Conservation (phyloP, 2,113 vertebrate species). For the Paramormyrops kingsleyae region DNA sequence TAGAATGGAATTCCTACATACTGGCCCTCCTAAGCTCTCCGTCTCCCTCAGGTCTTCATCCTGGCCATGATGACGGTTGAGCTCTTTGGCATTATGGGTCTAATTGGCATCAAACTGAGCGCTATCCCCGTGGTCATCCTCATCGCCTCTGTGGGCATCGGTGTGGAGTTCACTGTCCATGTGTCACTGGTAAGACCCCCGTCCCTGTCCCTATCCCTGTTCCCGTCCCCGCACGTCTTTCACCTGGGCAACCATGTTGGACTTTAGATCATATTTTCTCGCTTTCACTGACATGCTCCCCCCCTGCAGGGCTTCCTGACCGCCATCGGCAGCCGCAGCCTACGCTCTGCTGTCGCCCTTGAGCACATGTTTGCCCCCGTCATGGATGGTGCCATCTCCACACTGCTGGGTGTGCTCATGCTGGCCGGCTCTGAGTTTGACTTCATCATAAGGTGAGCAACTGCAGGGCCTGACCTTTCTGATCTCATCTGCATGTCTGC, state of each 20-base stretch:
- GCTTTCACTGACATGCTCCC: not conserved
- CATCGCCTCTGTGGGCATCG: slow-evolving; percentile 93
- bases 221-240: too few relatives aligned
- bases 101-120: slow-evolving; percentile 95
- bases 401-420: slow-evolving; percentile 71
- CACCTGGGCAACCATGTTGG: not conserved
- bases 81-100: slow-evolving; percentile 97
- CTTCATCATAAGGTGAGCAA: slow-evolving; percentile 91
- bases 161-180: slow-evolving; percentile 95
- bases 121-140: slow-evolving; percentile 96
- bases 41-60: slow-evolving; percentile 73
- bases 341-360: slow-evolving; percentile 79
- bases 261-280: not conserved
- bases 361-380: slow-evolving; percentile 97
- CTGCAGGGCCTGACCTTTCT: slow-evolving; percentile 42
- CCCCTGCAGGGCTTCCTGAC: slow-evolving; percentile 83
- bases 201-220: too few relatives aligned
- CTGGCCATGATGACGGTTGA: slow-evolving; percentile 94
- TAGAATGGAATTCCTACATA: slow-evolving; percentile 5
- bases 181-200: slow-evolving; percentile 77
- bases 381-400: slow-evolving; percentile 69
- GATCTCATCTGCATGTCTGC: not conserved
- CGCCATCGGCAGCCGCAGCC: slow-evolving; percentile 87
- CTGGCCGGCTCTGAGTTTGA: slow-evolving; percentile 91
- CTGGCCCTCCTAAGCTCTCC: not conserved